A percentile compares a stretch with the other conserved stretches of the same genome.
Conservation (phyloP, 2,888 invertebrate species). For the Netelia inedita region DNA sequence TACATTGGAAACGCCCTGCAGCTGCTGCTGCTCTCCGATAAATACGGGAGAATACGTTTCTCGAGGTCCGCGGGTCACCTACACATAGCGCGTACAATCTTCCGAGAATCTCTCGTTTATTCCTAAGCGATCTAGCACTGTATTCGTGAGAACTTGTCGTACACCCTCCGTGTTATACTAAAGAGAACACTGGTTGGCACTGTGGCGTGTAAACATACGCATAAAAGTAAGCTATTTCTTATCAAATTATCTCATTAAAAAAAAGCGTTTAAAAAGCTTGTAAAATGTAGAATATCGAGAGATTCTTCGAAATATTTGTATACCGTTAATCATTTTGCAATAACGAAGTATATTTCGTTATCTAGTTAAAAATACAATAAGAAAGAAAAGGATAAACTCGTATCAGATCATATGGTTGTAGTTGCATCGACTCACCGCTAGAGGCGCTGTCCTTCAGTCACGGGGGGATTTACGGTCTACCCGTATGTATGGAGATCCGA, state of each 20-base stretch:
- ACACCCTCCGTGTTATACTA: not conserved
- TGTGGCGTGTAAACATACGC: no score
- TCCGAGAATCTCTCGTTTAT: conserved; percentile 4
- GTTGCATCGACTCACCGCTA: conserved; percentile 17
- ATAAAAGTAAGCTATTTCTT: no score
- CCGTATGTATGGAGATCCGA: conserved; percentile 45
- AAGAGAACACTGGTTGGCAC: not conserved
- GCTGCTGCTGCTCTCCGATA: conserved; percentile 52
- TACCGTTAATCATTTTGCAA: not conserved
- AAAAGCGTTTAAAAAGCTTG: no score
- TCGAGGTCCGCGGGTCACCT: conserved; percentile 30
- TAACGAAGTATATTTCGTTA: not conserved
- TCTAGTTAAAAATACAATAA: not conserved
- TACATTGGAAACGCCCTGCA: conserved; percentile 57
- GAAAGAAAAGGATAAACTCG: not conserved
- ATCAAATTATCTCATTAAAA: no score
- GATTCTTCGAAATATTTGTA: no score
- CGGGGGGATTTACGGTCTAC: conserved; percentile 3
- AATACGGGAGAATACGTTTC: conserved; percentile 29
- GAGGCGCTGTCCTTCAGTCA: conserved; percentile 25
- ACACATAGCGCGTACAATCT: not conserved
- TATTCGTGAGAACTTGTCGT: not conserved
- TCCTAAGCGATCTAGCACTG: not conserved
- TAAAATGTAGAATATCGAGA: no score
- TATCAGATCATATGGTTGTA: conserved; percentile 6